Percentiles rank a stretch among this genome's conserved stretches.
These are phyloP conservation scores for Apis laboriosa DNA, from an alignment of 1,140 invertebrate species.

Conservation along the genomic window DNA sequence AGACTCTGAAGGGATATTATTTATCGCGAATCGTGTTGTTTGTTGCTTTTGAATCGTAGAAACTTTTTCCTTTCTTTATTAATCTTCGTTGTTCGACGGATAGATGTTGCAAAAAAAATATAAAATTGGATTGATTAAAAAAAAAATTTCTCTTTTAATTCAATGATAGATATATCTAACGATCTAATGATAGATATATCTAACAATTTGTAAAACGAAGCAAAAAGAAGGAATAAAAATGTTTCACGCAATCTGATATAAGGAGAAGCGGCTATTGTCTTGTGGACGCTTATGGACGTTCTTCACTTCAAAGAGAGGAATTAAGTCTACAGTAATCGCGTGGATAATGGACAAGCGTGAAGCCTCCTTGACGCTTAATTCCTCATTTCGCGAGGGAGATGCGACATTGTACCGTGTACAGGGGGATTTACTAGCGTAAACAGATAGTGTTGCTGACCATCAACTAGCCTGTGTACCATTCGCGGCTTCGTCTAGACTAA, in stretches of 20 bases:
- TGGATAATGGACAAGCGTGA: conserved; percentile 1
- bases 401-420: conserved; percentile 9
- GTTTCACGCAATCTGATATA: background rate
- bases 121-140: background rate
- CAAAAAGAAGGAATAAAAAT: no score
- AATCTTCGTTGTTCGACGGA: background rate
- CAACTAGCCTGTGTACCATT: background rate
- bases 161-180: no score
- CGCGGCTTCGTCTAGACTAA: background rate
- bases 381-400: background rate
- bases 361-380: conserved; percentile 15
- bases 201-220: no score
- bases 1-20: background rate
- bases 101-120: background rate
- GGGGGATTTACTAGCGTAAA: conserved; percentile 16
- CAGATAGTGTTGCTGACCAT: conserved; percentile 15
- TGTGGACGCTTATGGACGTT: background rate
- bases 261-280: background rate
- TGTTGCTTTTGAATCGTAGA: background rate
- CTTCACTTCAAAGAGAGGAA: background rate
- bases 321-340: background rate
- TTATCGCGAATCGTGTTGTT: conserved; percentile 6
- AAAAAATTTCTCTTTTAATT: no score
- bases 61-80: background rate
- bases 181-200: no score